These are phyloP conservation scores for Corvus cornix DNA, from an alignment of 2,113 vertebrate species.

Conservation along the genomic window DNA sequence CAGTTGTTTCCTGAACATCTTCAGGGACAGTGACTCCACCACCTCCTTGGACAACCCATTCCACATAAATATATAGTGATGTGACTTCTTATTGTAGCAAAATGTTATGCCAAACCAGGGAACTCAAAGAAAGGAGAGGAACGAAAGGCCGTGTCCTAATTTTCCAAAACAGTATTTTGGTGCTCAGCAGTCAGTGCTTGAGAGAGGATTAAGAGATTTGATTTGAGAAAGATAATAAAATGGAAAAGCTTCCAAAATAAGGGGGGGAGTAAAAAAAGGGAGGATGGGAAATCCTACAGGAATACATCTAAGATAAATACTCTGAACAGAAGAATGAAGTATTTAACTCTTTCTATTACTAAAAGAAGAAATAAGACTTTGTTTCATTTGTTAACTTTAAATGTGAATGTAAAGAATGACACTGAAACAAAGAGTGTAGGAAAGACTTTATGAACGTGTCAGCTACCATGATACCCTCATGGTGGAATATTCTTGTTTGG, in stretches of 20 bases:
- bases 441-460: not conserved
- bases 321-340: not conserved
- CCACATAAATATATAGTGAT: not conserved
- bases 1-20: not conserved
- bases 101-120: not conserved
- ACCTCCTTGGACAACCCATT: accelerated
- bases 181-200: not conserved
- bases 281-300: not conserved
- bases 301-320: not conserved
- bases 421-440: not conserved
- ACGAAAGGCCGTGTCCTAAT: not conserved
- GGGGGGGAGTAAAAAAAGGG: accelerated
- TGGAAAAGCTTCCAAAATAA: not conserved
- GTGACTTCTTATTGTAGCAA: not conserved
- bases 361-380: not conserved
- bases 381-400: not conserved
- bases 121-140: not conserved
- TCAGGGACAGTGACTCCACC: not conserved
- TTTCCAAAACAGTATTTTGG: not conserved
- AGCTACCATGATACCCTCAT: not conserved
- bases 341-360: not conserved
- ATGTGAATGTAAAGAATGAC: not conserved
- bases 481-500: not conserved
- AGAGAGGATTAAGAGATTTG: not conserved
- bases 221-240: not conserved